phyloP scores from a whole-genome alignment of 2,113 vertebrate species.

The Muntiacus muntjak region DNA sequence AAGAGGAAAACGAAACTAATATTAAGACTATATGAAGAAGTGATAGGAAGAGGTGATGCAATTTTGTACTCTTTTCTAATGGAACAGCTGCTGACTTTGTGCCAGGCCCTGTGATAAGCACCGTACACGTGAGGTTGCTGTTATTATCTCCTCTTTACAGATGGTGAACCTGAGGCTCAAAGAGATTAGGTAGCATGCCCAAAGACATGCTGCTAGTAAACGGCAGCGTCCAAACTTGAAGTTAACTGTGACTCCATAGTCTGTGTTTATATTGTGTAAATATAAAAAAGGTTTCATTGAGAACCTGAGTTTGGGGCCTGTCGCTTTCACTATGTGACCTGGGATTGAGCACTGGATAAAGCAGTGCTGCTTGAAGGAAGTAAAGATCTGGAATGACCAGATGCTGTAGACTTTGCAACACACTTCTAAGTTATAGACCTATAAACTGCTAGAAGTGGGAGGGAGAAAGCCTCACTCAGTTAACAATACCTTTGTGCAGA shows the following conservation, averaged over 20 bases:
- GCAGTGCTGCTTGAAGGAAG: background rate
- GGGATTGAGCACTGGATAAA: background rate
- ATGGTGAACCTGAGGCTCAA: background rate
- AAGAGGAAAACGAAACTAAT: background rate
- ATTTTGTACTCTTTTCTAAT: background rate
- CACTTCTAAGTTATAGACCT: background rate
- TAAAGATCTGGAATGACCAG: background rate
- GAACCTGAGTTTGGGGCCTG: background rate
- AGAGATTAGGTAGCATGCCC: background rate
- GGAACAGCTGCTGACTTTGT: background rate
- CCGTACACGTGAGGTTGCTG: background rate
- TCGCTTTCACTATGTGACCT: background rate
- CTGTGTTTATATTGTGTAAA: background rate
- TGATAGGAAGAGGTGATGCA: background rate
- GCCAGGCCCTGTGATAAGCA: background rate
- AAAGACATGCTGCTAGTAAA: background rate
- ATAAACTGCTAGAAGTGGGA: background rate
- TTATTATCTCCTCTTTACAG: constrained; percentile 40
- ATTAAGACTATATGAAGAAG: background rate
- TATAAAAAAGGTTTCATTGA: background rate
- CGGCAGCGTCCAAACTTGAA: background rate
- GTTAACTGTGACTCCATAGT: background rate
- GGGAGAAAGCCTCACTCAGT: background rate
- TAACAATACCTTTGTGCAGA: background rate
- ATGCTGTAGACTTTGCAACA: background rate